phyloP scores from a whole-genome alignment of 2,888 invertebrate species.

The Chrysomela aeneicollis region DNA sequence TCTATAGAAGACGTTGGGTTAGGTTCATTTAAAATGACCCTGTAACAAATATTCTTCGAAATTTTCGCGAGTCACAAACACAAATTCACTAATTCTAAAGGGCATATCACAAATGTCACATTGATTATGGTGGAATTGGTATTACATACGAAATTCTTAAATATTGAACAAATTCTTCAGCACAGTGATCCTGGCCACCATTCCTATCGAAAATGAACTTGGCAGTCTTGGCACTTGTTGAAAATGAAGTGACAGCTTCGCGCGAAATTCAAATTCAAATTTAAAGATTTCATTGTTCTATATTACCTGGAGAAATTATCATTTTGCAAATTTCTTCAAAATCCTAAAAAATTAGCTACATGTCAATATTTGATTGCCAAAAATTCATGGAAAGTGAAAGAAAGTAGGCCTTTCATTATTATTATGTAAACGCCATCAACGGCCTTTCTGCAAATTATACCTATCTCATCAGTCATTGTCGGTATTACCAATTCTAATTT shows the following conservation, averaged over 20 bases:
- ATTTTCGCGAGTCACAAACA: constrained; percentile 50
- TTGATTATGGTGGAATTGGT: constrained; percentile 48
- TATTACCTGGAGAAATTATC: constrained; percentile 4
- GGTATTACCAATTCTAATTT: too few relatives aligned
- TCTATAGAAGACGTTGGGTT: constrained; percentile 56
- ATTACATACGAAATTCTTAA: constrained; percentile 45
- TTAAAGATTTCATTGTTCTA: background rate
- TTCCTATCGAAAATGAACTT: constrained; percentile 60
- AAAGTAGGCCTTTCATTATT: too few relatives aligned
- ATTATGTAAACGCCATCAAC: too few relatives aligned
- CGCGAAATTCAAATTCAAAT: constrained; percentile 49
- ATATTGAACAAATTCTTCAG: constrained; percentile 47
- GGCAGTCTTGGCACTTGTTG: constrained; percentile 62
- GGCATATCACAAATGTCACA: constrained; percentile 57
- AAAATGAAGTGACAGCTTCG: constrained; percentile 48
- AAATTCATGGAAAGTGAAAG: too few relatives aligned
- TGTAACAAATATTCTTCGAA: constrained; percentile 48
- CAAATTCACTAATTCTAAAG: constrained; percentile 49
- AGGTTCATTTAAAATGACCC: constrained; percentile 61
- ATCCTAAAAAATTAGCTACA: background rate
- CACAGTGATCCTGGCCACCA: constrained; percentile 56
- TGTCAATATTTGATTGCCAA: background rate
- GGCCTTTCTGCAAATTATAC: too few relatives aligned
- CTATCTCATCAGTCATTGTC: too few relatives aligned
- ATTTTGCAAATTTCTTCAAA: background rate